Conservation (phyloP, 2,113 vertebrate species). For the Xenopus borealis region DNA sequence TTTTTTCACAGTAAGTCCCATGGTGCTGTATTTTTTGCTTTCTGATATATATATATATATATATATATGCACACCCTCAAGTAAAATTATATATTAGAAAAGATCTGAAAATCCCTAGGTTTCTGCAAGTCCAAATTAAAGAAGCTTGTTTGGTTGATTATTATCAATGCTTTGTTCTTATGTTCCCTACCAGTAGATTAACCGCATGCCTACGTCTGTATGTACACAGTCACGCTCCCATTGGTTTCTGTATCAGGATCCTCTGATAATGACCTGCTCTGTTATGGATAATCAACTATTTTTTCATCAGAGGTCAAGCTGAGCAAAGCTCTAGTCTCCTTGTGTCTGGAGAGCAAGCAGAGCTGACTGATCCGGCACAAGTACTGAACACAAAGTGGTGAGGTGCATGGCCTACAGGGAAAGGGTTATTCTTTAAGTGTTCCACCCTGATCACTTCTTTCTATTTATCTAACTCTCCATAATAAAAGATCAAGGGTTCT, state of each 20-base stretch:
- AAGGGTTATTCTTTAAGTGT: constrained; percentile 69
- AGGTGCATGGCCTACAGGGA: constrained; percentile 43
- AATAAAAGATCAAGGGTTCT: constrained; percentile 86
- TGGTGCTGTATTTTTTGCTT: too few species aligned
- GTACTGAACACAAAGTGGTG: neutral
- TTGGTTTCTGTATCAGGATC: neutral
- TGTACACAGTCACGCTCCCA: neutral
- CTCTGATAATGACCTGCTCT: neutral
- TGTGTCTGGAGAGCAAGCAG: neutral
- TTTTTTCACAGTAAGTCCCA: too few species aligned
- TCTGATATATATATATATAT: too few species aligned
- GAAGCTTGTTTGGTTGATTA: too few species aligned
- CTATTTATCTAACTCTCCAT: constrained; percentile 74
- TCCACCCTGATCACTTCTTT: constrained; percentile 67
- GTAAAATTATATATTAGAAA: too few species aligned
- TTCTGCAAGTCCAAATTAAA: too few species aligned
- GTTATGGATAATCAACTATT: neutral
- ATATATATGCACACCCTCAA: too few species aligned
- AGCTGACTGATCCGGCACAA: neutral
- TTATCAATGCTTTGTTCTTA: too few species aligned
- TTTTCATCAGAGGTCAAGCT: neutral
- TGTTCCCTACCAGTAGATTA: too few species aligned
- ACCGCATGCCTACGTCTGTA: too few species aligned
- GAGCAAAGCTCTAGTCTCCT: neutral
- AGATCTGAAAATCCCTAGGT: too few species aligned